Conservation (phyloP, 2,888 invertebrate species). For the Eretmocerus hayati region DNA sequence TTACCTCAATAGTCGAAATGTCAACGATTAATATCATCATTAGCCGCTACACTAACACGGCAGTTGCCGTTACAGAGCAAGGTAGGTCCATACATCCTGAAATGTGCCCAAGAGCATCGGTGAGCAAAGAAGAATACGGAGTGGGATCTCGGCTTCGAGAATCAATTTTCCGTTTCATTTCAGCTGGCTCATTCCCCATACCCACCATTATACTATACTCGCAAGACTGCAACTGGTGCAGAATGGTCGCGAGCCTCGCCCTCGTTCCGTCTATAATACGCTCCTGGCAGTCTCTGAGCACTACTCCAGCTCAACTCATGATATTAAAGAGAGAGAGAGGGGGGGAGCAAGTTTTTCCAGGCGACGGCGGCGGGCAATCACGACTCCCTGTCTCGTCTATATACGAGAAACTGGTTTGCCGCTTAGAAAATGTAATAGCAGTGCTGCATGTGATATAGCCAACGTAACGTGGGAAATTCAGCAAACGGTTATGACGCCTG, state of each 20-base stretch:
- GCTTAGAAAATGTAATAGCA: constrained; percentile 9
- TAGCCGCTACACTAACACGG: too few species aligned
- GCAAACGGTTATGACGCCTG: constrained; percentile 8
- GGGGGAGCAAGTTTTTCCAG: constrained; percentile 13
- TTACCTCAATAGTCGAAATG: too few species aligned
- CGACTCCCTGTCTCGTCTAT: constrained; percentile 1
- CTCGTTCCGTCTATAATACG: too few species aligned
- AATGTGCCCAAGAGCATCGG: too few species aligned
- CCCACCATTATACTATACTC: background rate
- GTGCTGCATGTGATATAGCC: background rate
- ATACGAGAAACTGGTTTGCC: constrained; percentile 13
- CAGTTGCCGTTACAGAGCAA: too few species aligned
- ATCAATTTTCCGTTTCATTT: constrained; percentile 22
- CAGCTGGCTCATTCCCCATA: background rate
- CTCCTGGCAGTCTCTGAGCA: too few species aligned
- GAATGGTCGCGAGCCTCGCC: too few species aligned
- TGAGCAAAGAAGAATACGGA: too few species aligned
- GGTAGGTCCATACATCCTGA: too few species aligned
- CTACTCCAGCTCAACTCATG: too few species aligned
- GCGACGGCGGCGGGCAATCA: constrained; percentile 2
- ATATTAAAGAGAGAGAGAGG: background rate
- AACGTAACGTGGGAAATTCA: constrained; percentile 18
- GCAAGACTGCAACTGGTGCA: too few species aligned
- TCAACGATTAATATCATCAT: too few species aligned
- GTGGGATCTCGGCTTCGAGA: constrained; percentile 17